Conservation (phyloP, 2,113 vertebrate species). For the Sarotherodon lohbergeri region DNA sequence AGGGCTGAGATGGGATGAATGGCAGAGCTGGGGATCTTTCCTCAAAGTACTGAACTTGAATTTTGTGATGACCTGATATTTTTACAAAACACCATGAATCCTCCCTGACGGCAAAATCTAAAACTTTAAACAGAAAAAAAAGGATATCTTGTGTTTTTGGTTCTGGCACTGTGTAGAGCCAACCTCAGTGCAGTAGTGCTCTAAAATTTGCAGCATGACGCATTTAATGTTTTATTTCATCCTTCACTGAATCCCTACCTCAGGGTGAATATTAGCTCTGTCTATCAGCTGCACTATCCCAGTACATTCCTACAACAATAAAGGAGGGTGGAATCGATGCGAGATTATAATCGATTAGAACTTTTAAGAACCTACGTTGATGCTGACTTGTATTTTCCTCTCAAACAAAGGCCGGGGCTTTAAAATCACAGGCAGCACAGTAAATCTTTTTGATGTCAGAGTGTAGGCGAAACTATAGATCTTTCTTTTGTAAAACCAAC, state of each 20-base stretch:
- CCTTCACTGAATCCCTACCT: neutral
- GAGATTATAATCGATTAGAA: conserved; percentile 18
- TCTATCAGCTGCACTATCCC: neutral
- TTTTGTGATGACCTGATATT: neutral
- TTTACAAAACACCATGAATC: neutral
- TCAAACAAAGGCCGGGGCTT: conserved; percentile 10
- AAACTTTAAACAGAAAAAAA: neutral
- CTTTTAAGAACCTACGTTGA: conserved; percentile 17
- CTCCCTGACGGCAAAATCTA: neutral
- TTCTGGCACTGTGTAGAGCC: neutral
- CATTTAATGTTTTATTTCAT: neutral
- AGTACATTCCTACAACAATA: neutral
- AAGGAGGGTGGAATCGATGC: neutral
- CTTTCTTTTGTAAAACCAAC: conserved; percentile 28
- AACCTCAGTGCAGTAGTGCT: neutral
- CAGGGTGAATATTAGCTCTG: neutral
- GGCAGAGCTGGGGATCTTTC: neutral
- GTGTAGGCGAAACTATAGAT: conserved; percentile 21
- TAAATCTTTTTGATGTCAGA: conserved; percentile 15
- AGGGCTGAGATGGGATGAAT: neutral
- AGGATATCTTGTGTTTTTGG: neutral
- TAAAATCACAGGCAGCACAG: conserved; percentile 23
- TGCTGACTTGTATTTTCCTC: conserved; percentile 40
- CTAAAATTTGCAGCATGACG: neutral
- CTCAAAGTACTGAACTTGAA: neutral